These are phyloP conservation scores for Cabera pusaria DNA, from an alignment of 2,888 invertebrate genomes.

Conservation along the genomic window DNA sequence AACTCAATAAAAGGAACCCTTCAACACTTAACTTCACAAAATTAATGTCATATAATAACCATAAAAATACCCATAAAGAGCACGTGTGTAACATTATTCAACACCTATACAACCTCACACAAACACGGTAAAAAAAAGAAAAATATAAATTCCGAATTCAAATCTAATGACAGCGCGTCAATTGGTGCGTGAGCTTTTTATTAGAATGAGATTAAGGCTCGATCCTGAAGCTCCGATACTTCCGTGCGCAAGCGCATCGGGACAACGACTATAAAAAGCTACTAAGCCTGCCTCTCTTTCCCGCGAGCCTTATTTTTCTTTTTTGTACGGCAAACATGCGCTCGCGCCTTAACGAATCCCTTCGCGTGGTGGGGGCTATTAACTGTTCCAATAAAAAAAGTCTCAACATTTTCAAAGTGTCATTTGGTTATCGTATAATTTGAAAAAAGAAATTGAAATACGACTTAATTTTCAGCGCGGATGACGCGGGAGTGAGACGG, in stretches of 20 bases:
- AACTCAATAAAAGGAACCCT: conserved; percentile 68
- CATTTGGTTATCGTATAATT: conserved; percentile 55
- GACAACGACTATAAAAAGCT: conserved; percentile 79
- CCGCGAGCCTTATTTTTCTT: conserved; percentile 70
- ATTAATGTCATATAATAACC: conserved; percentile 69
- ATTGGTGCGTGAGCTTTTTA: conserved; percentile 80
- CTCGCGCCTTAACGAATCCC: conserved; percentile 62
- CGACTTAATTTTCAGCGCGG: conserved; percentile 52
- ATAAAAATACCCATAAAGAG: conserved; percentile 74
- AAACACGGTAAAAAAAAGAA: conserved; percentile 40
- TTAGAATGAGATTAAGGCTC: conserved; percentile 78
- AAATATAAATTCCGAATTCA: conserved; percentile 53
- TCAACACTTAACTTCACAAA: conserved; percentile 68
- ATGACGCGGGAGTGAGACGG: conserved; percentile 56
- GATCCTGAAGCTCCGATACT: conserved; percentile 78
- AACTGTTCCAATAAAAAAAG: conserved; percentile 59
- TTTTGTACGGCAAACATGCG: conserved; percentile 65
- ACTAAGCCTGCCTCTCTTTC: conserved; percentile 79
- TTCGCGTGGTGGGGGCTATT: conserved; percentile 55
- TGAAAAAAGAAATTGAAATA: conserved; percentile 52
- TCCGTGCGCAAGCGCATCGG: conserved; percentile 79
- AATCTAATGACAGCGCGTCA: conserved; percentile 68
- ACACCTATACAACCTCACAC: conserved; percentile 63
- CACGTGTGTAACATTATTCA: conserved; percentile 76
- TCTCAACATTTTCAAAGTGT: conserved; percentile 55